Evolutionary conservation across 1,140 invertebrate species (phyloP), one percentile per base, ranked within the genome.

Genomic region (Pachypsylla venusta): DNA sequence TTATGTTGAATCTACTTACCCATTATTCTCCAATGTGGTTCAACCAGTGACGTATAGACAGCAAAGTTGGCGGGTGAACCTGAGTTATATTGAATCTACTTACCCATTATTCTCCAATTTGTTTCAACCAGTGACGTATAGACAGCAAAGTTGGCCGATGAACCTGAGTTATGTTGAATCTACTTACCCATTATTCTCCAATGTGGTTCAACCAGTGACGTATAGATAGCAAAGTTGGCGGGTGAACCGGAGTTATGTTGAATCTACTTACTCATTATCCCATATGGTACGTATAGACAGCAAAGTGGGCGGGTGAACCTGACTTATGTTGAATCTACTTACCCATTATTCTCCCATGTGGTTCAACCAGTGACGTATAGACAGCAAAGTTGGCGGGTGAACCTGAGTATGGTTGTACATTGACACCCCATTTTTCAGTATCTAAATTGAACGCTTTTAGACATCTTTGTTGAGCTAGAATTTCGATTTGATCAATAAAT

Each of bases 311-410:
- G 16, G 95, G 94, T 25, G 91, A 96, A 2, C 96, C 40, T 16
- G 7, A 59, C 35, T 14, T 3, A 60, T n/a, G 59, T 19, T 25
- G 42, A 28, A 28, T 27, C 48, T 42, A 53, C 55, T 57, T 65
- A 71, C 89, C 95, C 94, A 99, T 98, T 64, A 99, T 95, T 48
- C 93, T 76, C 30, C 90, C 94, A 76, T 98, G 93, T 1, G 94
- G 93, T 63, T 90, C 82, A 19, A 86, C 78, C 12, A 93, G 68
- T 20, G 77, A 88, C n/a, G 89, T 92, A 66, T 91, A 93, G 3
- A 89, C 88, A n/a, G 93, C 94, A 75, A 99, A 87, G 73, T 99
- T 98, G 2, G 93, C 95, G 16, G 95, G 94, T 25, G 91, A 96
- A 2, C 96, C 95, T 26, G 93, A 97, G 67, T 95, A 90, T 1